Evolutionary conservation across 2,888 invertebrate genomes (phyloP).

Genomic region (Melipona beecheii): DNA sequence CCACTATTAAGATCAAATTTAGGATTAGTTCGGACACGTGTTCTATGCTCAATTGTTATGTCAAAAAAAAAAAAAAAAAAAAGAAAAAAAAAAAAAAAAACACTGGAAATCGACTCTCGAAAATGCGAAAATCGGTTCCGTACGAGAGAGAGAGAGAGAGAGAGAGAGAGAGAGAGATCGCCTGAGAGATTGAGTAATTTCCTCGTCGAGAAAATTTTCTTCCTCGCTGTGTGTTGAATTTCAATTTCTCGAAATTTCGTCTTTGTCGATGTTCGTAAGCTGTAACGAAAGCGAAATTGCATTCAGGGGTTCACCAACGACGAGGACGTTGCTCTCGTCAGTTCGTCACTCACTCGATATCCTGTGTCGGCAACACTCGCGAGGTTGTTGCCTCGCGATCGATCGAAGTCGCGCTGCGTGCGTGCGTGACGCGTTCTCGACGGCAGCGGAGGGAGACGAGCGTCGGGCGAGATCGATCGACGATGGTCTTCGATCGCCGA

Average conservation of each 20-base stretch:
- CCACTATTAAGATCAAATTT: conserved; percentile 42
- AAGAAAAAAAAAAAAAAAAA: background rate
- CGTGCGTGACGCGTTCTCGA: background rate
- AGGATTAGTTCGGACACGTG: conserved; percentile 40
- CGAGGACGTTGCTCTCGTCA: background rate
- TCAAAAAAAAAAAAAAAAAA: background rate
- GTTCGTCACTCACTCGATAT: background rate
- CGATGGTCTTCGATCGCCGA: conserved; percentile 30
- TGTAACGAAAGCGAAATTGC: background rate
- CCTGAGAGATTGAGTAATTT: background rate
- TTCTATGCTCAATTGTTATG: conserved; percentile 52
- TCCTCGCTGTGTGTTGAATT: no score
- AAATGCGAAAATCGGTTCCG: background rate
- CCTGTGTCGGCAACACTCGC: background rate
- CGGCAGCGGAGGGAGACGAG: conserved; percentile 5
- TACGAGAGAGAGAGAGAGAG: background rate
- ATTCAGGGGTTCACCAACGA: background rate
- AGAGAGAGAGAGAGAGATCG: background rate
- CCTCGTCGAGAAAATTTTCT: background rate
- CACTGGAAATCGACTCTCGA: conserved; percentile 15
- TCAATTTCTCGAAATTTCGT: no score
- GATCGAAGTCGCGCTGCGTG: background rate
- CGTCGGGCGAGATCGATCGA: conserved; percentile 42
- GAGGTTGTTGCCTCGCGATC: background rate
- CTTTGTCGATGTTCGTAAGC: no score